Conservation (phyloP, 1,140 invertebrate genomes). For the Cotesia typhae region DNA sequence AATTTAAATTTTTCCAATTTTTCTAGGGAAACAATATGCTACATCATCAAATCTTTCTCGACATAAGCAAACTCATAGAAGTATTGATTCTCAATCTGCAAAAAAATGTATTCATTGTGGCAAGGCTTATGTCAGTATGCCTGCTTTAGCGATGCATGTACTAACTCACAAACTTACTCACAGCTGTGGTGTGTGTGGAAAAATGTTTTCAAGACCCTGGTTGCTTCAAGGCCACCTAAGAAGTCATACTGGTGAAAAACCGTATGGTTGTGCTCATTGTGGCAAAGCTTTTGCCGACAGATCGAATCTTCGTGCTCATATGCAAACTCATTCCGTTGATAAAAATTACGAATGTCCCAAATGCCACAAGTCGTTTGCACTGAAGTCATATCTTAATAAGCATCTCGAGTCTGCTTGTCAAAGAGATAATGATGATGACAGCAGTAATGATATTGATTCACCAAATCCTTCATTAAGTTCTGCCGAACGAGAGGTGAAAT, state of each 20-base stretch:
- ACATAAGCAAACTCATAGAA: slow-evolving; percentile 96
- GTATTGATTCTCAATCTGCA: slow-evolving; percentile 89
- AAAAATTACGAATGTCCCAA: slow-evolving; percentile 95
- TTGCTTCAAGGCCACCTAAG: slow-evolving; percentile 95
- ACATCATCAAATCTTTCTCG: slow-evolving; percentile 96
- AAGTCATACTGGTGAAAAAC: slow-evolving; percentile 98
- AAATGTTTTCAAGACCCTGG: slow-evolving; percentile 97
- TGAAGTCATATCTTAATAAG: slow-evolving; percentile 99
- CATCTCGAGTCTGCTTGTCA: slow-evolving; percentile 96
- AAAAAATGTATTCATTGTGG: slow-evolving; percentile 95
- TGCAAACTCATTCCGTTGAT: slow-evolving; percentile 97
- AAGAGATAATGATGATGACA: slow-evolving; percentile 55
- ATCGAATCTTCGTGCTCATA: slow-evolving; percentile 97
- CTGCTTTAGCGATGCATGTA: slow-evolving; percentile 97
- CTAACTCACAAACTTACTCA: slow-evolving; percentile 94
- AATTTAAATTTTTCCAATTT: neutral
- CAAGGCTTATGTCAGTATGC: slow-evolving; percentile 98
- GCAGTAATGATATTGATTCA: slow-evolving; percentile 51
- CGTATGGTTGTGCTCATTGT: slow-evolving; percentile 97
- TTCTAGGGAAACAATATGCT: slow-evolving; percentile 88
- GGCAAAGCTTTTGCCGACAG: slow-evolving; percentile 98
- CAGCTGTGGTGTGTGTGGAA: slow-evolving; percentile 96
- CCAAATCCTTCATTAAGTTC: slow-evolving; percentile 31
- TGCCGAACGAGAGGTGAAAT: slow-evolving; percentile 29
- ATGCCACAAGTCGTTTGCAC: slow-evolving; percentile 96